Evolutionary conservation across 2,888 invertebrate species (phyloP), one percentile per base, ranked within the genome.

Genomic region (Cremastinae sp.): DNA sequence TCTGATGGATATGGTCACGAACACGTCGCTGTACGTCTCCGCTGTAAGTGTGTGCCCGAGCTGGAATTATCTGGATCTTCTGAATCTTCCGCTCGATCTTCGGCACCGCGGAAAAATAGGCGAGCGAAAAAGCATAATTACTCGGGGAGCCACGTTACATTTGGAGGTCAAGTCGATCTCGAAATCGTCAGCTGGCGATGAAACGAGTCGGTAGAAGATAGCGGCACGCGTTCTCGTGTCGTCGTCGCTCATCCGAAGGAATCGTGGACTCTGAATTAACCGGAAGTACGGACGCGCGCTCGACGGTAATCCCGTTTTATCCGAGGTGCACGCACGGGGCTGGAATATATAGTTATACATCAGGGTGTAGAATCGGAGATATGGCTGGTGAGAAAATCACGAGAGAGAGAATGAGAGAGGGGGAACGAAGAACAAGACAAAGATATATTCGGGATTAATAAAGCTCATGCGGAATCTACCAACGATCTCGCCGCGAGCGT

Each of bases 1-100:
- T 61, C 58, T 62, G 75, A n/a, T 75, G 78, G 74, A 81, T 82
- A 84, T 82, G 82, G 82, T 83, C 83, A 79, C 79, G 82, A 80
- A 80, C 79, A 82, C 58, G 73, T 76, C 69, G 34, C 43, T 58
- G 56, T 62, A 51, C 61, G 45, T 16, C 49, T 41, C 28, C 49
- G 49, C 41, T 28, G 28, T 28, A 28, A 2, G 5, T 28, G 28
- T 28, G 28, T 28, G 28, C n/a, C n/a, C 2, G 28, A 28, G 28
- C 28, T 28, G 28, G 28, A 28, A 43, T 34, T 34, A 41, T 53
- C 10, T 49, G 20, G 49, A 20, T 20, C 20, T 9, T 20, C 9
- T 28, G 28, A 28, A 28, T 18, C 49, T 69, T 9, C 49, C 28
- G 36, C 59, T 34, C 45, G 38, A 58, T 65, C 69, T 69, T 76